These are phyloP conservation scores for Rhadinocentrus ornatus DNA, from an alignment of 2,797 vertebrate species.

Conservation along the genomic window DNA sequence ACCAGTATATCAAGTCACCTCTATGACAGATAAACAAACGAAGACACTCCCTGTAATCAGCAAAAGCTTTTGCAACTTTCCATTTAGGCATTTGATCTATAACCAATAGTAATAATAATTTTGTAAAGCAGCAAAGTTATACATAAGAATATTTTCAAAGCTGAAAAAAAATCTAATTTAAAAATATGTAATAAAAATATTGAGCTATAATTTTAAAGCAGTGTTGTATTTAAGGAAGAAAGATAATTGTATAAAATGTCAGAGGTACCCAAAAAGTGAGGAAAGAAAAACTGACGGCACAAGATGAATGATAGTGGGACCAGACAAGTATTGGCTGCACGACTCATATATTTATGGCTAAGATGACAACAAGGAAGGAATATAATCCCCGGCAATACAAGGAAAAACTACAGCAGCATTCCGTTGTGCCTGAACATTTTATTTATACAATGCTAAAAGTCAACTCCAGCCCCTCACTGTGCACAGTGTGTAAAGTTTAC, in stretches of 20 bases:
- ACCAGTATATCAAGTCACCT: neutral
- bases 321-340: neutral
- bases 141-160: neutral
- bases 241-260: neutral
- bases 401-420: constrained; percentile 3
- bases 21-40: neutral
- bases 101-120: neutral
- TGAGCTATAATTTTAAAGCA: neutral
- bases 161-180: neutral
- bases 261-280: neutral
- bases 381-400: neutral
- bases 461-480: neutral
- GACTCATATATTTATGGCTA: neutral
- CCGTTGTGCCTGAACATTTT: constrained; percentile 18
- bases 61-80: neutral
- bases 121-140: neutral
- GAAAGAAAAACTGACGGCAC: neutral
- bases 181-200: neutral
- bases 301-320: neutral
- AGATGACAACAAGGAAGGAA: neutral
- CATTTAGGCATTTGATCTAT: neutral
- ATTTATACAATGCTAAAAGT: constrained; percentile 5
- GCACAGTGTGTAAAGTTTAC: constrained; percentile 9
- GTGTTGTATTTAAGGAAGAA: neutral
- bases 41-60: neutral